Evolutionary conservation across 2,888 invertebrate genomes (phyloP).

Genomic region (Thereva unica): DNA sequence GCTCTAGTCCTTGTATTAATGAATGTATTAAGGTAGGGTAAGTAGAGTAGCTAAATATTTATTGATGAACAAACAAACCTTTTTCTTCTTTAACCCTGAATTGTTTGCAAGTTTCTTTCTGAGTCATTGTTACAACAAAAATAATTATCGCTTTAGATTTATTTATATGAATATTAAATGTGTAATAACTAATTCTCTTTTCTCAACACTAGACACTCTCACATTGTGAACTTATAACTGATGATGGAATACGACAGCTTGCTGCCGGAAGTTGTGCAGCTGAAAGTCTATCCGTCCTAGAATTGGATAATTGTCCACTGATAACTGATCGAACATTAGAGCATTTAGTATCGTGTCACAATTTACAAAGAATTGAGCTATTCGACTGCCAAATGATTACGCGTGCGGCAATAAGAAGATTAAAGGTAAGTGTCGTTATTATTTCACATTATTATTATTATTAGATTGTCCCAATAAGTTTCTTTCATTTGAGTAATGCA

Average conservation of each 20-base stretch:
- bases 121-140: no score
- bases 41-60: no score
- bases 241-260: conserved; percentile 94
- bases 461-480: neutral
- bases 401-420: conserved; percentile 91
- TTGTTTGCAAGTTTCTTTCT: no score
- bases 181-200: neutral
- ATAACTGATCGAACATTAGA: conserved; percentile 96
- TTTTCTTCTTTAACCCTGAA: no score
- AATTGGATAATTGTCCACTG: conserved; percentile 97
- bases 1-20: no score
- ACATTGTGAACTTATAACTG: conserved; percentile 98
- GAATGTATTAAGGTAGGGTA: no score
- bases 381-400: conserved; percentile 99
- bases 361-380: conserved; percentile 94
- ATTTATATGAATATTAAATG: no score
- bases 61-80: no score
- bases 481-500: no score
- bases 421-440: conserved; percentile 71
- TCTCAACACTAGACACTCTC: conserved; percentile 81
- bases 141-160: no score
- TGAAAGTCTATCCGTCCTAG: conserved; percentile 90
- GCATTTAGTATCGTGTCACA: conserved; percentile 91
- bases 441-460: neutral
- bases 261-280: conserved; percentile 92